A percentile compares a stretch with the other conserved stretches of the same genome.
Conservation (phyloP, 2,797 vertebrate genomes). For the Anguilla obscura region DNA sequence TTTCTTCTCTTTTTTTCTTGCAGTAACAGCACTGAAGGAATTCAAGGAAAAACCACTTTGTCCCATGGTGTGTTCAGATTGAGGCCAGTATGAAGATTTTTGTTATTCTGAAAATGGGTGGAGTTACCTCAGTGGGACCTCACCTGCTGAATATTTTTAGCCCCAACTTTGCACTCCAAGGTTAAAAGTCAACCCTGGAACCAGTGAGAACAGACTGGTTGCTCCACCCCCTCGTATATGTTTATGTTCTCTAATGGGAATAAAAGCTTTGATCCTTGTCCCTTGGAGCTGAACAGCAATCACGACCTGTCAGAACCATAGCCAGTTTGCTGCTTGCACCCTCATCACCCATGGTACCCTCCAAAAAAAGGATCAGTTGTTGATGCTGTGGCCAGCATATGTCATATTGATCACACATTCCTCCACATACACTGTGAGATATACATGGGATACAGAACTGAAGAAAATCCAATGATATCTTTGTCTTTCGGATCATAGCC, state of each 20-base stretch:
- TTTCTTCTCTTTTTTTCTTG: slow-evolving; percentile 31
- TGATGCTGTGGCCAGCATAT: slow-evolving; percentile 38
- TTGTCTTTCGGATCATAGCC: slow-evolving; percentile 57
- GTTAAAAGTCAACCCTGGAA: slow-evolving; percentile 40
- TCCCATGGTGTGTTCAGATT: slow-evolving; percentile 57
- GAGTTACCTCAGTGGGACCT: slow-evolving; percentile 61
- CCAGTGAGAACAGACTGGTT: not conserved
- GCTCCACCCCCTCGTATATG: not conserved
- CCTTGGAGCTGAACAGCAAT: slow-evolving; percentile 4
- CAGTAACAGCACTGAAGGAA: slow-evolving; percentile 48
- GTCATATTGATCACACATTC: slow-evolving; percentile 20
- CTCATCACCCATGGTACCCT: not conserved
- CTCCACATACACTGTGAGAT: slow-evolving; percentile 58
- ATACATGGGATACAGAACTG: slow-evolving; percentile 50
- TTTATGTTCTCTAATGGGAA: slow-evolving; percentile 5
- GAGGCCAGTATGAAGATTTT: slow-evolving; percentile 56
- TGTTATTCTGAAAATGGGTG: slow-evolving; percentile 62
- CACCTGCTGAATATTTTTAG: slow-evolving; percentile 52
- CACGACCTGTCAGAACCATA: slow-evolving; percentile 9
- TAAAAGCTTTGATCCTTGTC: not conserved
- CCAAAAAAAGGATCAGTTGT: slow-evolving; percentile 48
- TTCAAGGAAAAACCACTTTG: slow-evolving; percentile 35
- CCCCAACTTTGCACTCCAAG: slow-evolving; percentile 51
- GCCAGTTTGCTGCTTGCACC: slow-evolving; percentile 14
- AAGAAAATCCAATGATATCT: slow-evolving; percentile 58